phyloP scores from a whole-genome alignment of 92 coral and sea anemone species.

The Actinernus sp. region DNA sequence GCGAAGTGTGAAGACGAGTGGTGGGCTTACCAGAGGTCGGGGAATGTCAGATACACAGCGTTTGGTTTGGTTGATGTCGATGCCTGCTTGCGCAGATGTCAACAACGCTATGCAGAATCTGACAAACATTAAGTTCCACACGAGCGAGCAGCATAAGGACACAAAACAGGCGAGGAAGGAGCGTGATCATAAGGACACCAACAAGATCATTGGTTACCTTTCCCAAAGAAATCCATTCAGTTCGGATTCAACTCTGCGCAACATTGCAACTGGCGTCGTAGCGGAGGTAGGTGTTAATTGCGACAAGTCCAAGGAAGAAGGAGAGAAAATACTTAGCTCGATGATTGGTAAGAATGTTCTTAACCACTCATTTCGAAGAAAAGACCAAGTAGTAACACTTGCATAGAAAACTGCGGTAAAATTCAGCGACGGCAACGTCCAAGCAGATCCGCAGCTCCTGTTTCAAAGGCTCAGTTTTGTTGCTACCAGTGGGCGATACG shows the following conservation, averaged over 20 bases:
- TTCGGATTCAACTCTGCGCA: constrained; percentile 25
- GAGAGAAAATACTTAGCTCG: constrained; percentile 13
- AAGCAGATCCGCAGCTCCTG: constrained; percentile 37
- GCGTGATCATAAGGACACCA: constrained; percentile 34
- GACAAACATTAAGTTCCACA: constrained; percentile 1
- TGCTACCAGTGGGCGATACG: constrained; percentile 44
- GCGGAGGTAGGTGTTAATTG: constrained; percentile 28
- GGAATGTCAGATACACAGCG: constrained; percentile 29
- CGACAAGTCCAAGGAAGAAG: constrained; percentile 15
- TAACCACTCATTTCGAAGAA: constrained; percentile 7
- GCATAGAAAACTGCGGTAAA: constrained; percentile 25
- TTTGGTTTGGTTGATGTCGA: constrained; percentile 17
- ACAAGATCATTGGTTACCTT: constrained; percentile 5
- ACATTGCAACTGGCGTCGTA: constrained; percentile 30
- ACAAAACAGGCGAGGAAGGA: constrained; percentile 31
- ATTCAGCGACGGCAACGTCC: constrained; percentile 18
- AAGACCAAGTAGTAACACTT: constrained; percentile 27
- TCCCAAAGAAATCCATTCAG: constrained; percentile 32
- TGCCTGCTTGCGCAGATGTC: constrained; percentile 15
- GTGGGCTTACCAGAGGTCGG: constrained; percentile 38
- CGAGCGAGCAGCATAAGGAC: constrained; percentile 47
- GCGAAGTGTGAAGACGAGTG: constrained; percentile 30
- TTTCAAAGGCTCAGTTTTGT: constrained; percentile 57
- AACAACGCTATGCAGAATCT: constrained; percentile 22
- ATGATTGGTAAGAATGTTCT: constrained; percentile 23